Base-by-base conservation (phyloP, 2,113 vertebrate species). In the Lepisosteus oculatus region DNA sequence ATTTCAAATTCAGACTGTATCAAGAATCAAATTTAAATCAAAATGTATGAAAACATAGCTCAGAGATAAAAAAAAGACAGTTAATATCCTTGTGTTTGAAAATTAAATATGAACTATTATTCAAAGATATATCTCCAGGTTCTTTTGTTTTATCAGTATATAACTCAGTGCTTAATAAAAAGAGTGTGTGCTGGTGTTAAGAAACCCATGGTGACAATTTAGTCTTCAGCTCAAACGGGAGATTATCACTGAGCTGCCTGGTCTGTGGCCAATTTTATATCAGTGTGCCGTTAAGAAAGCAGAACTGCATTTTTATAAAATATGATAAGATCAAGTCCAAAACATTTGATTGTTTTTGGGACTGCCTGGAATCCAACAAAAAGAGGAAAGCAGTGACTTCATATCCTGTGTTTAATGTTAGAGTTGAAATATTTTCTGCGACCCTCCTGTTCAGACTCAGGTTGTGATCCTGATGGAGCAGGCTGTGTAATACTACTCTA, bases 391-490 rank as follows among this genome's bases (percentile, higher is more conserved):
- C 55, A 55, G 12, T 76, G 57, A 67, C 65, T 73, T 61, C 67
- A 73, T 70, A 66, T 77, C 78, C 65, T 74, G 68, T 11, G 42
- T 42, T 72, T 64, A 68, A 76, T 65, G 74, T 77, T 61, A 75
- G 68, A 73, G 74, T 68, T 75, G 68, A 79, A 81, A 55, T 76
- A 72, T 82, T 78, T 61, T 75, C 67, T 81, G 75, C 80, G 72
- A 84, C 80, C 72, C 57, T 64, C 72, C 73, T 62, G 61, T 74
- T 44, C 54, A 57, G 29, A 78, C 72, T 86, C 85, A 87, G 57
- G 83, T 77, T 81, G 73, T 65, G 78, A 79, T 80, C 74, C 85
- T 87, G 80, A 83, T 73, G 61, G 71, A 73, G 55, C 55, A 13
- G 69, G 61, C 67, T 72, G 72, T 80, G 81, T 75, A 71, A 8